Base-by-base conservation (phyloP, 2,888 invertebrate species). In the Geotrupes spiniger region DNA sequence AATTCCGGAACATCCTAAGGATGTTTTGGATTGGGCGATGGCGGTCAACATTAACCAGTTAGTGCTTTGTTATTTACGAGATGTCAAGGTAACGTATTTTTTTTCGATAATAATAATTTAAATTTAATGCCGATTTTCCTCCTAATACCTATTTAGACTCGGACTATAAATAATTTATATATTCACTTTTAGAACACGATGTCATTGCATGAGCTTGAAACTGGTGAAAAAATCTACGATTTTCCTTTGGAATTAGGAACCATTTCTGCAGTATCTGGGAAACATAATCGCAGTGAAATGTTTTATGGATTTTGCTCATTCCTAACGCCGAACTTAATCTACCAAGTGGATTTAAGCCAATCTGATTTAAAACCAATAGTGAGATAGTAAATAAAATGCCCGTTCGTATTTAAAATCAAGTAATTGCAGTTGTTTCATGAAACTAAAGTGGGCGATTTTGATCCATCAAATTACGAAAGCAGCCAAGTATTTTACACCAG, bases 291-390 rank as follows among this genome's bases (percentile, higher is more conserved):
- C 64, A 80, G 83, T 0, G 93, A 95, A 78, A 86, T 97, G 64
- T 98, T 97, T 76, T 96, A 90, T 74, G 85, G 88, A 65, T 96
- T 97, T 74, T 87, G 88, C 56, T 97, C 97, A 0, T 98, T 97
- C 76, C 79, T 97, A 40, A 87, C 89, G 42, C 97, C 98, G 15
- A 85, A 85, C 56, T 79, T 85, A 57, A 93, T 96, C 63, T 97
- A 91, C 74, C 38, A 82, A 57, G 88, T 89, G 53, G 91, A 96
- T 73, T 83, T 97, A 61, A 80, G 78, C 1, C 77, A 80, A 46
- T 70, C 78, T 8, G 78, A 82, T 0, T 76, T 81, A 28, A 77
- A 78, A 51, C 84, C 88, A 36, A 80, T 81, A 62, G 81, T 87
- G 61, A 70, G 68, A 16, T 10, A 29, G 26, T 3, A 12, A 16